A percentile compares a stretch with the other conserved stretches of the same genome.
These are phyloP conservation scores for Syrista parreyssii DNA, from an alignment of 2,888 invertebrate genomes.

Conservation along the genomic window DNA sequence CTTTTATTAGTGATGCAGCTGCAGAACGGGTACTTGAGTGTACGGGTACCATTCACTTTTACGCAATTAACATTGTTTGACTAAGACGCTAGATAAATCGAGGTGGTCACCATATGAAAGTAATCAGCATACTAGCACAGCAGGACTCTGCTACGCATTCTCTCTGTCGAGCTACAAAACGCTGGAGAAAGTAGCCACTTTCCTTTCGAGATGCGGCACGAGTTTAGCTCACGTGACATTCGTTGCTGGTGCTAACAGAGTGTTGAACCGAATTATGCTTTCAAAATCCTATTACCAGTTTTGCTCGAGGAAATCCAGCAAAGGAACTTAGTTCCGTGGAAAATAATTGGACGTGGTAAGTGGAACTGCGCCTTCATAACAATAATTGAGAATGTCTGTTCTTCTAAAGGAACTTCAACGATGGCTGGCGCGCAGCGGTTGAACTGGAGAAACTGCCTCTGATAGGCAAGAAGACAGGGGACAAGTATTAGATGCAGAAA, in stretches of 20 bases:
- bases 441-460: not conserved
- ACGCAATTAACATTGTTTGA: too few relatives aligned
- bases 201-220: too few relatives aligned
- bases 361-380: conserved; percentile 33
- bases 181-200: too few relatives aligned
- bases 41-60: too few relatives aligned
- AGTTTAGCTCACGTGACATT: conserved; percentile 34
- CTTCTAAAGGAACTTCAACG: not conserved
- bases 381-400: conserved; percentile 37
- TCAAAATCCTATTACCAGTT: conserved; percentile 42
- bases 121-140: too few relatives aligned
- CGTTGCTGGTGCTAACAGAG: conserved; percentile 13
- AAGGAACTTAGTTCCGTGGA: conserved; percentile 44
- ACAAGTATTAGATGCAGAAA: too few relatives aligned
- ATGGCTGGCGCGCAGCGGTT: not conserved
- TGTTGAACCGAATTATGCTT: conserved; percentile 19
- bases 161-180: too few relatives aligned
- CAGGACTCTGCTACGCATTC: too few relatives aligned
- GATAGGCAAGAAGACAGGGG: not conserved
- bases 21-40: too few relatives aligned
- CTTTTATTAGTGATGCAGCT: not conserved
- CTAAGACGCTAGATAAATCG: too few relatives aligned
- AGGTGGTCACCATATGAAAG: too few relatives aligned
- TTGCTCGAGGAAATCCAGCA: conserved; percentile 30
- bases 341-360: conserved; percentile 36